Conservation (phyloP, 1,140 invertebrate genomes). For the Achroia grisella region DNA sequence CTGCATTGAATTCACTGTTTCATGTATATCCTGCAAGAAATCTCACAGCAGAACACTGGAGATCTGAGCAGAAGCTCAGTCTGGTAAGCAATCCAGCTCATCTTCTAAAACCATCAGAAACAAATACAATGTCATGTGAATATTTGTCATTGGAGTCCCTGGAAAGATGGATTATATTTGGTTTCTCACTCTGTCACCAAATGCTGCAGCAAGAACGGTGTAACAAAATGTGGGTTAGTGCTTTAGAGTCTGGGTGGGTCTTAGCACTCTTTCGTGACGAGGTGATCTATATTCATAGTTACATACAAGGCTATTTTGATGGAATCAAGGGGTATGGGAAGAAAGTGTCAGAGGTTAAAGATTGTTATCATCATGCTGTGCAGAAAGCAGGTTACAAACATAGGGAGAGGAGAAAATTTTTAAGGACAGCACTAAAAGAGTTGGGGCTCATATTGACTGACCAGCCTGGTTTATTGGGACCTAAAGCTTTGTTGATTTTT, state of each 20-base stretch:
- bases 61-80: constrained; percentile 94
- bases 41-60: constrained; percentile 94
- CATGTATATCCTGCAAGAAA: constrained; percentile 92
- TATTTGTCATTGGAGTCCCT: constrained; percentile 95
- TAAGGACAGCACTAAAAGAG: constrained; percentile 96
- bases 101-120: constrained; percentile 94
- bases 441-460: constrained; percentile 96
- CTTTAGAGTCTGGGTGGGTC: constrained; percentile 95
- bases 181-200: constrained; percentile 92
- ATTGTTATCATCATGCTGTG: constrained; percentile 91
- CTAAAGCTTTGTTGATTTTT: constrained; percentile 97
- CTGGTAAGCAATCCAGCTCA: constrained; percentile 93
- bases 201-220: constrained; percentile 85
- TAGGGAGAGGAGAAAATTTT: constrained; percentile 95
- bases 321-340: constrained; percentile 96
- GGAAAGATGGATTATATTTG: constrained; percentile 98
- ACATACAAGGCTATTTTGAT: constrained; percentile 95
- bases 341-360: constrained; percentile 94
- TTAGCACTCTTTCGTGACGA: constrained; percentile 97
- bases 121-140: constrained; percentile 97
- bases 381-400: constrained; percentile 93
- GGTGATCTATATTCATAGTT: constrained; percentile 96
- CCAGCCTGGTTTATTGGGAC: constrained; percentile 97
- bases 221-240: constrained; percentile 92
- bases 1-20: constrained; percentile 90